Evolutionary conservation across 2,888 invertebrate genomes (phyloP).

Genomic region (Litoditis marina): DNA sequence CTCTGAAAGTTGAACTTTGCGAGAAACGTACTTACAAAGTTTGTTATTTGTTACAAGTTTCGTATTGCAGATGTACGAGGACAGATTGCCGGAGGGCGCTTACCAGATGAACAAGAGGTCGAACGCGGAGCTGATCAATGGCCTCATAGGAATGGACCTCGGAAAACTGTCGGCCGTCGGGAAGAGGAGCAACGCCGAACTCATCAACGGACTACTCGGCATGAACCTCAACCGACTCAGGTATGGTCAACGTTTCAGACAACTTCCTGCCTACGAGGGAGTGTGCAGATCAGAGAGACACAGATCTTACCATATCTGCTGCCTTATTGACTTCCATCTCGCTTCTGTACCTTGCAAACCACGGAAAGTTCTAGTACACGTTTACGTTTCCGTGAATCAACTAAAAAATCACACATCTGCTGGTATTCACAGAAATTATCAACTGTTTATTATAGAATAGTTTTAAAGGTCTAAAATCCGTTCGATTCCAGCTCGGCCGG

Average conservation of each 20-base stretch:
- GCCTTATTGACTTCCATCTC: not conserved
- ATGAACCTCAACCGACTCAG: conserved; percentile 57
- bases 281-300: not conserved
- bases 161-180: conserved; percentile 54
- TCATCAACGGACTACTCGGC: conserved; percentile 59
- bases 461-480: no score
- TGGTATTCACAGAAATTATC: no score
- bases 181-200: conserved; percentile 59
- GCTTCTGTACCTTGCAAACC: not conserved
- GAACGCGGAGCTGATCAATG: conserved; percentile 60
- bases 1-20: no score
- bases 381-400: no score
- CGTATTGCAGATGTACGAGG: conserved; percentile 12
- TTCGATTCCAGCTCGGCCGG: conserved; percentile 15
- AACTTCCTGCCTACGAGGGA: not conserved
- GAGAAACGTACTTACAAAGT: no score
- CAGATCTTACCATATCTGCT: not conserved
- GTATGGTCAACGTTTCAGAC: conserved; percentile 21
- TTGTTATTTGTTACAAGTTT: not conserved
- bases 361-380: no score
- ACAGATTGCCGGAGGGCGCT: conserved; percentile 19
- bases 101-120: conserved; percentile 44
- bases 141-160: conserved; percentile 59
- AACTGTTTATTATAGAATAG: no score
- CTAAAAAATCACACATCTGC: no score